Conservation (phyloP, 2,888 invertebrate genomes). For the Bellardia pandia region DNA sequence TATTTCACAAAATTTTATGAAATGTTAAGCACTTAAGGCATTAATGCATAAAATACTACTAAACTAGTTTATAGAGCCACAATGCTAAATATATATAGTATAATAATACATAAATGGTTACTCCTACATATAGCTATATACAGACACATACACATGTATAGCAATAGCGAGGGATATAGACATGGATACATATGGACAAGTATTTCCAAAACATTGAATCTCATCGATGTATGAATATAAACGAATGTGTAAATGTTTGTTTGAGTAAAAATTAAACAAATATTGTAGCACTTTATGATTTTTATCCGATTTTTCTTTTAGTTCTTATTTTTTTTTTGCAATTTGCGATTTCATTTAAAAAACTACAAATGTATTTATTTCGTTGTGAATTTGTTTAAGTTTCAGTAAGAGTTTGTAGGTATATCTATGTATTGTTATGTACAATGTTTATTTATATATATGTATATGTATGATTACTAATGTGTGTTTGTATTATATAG, state of each 20-base stretch:
- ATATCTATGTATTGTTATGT: constrained; percentile 1
- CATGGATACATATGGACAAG: constrained; percentile 2
- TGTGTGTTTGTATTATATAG: not conserved
- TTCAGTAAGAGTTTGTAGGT: not conserved
- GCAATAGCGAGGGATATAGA: not conserved
- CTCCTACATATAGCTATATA: not conserved
- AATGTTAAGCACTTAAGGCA: constrained; percentile 41
- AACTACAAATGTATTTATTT: constrained; percentile 7
- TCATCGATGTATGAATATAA: constrained; percentile 1
- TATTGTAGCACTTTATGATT: constrained; percentile 2
- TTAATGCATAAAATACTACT: constrained; percentile 29
- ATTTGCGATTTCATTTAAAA: not conserved
- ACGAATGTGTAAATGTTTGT: not conserved
- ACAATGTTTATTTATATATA: not conserved
- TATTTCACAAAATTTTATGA: constrained; percentile 26
- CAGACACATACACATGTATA: not conserved
- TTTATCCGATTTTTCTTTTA: not conserved
- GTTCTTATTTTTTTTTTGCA: not conserved
- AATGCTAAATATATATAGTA: not conserved
- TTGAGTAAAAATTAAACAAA: constrained; percentile 1
- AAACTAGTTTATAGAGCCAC: constrained; percentile 7
- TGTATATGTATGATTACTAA: not conserved
- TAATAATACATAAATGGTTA: constrained; percentile 6
- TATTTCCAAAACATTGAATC: constrained; percentile 7
- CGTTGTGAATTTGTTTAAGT: not conserved